These are phyloP conservation scores for Hydropsyche tenuis DNA, from an alignment of 1,140 invertebrate genomes.

Conservation along the genomic window DNA sequence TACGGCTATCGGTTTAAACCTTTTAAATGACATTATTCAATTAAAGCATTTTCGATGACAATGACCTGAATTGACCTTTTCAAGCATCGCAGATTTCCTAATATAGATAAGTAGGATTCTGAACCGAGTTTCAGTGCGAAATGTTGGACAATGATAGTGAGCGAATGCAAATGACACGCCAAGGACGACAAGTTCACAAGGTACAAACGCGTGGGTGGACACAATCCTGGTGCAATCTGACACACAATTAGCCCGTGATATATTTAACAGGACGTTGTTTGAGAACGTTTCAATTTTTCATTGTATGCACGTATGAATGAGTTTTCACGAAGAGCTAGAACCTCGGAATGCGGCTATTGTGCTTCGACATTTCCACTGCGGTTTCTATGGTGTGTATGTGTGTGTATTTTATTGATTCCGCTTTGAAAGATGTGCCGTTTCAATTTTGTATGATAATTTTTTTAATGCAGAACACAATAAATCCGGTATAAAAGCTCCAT, in stretches of 20 bases:
- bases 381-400: too few species aligned
- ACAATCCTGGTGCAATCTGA: constrained; percentile 21
- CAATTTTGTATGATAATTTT: too few species aligned
- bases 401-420: too few species aligned
- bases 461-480: too few species aligned
- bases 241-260: constrained; percentile 22
- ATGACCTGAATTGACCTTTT: too few species aligned
- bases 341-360: not conserved
- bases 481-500: too few species aligned
- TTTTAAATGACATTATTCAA: too few species aligned
- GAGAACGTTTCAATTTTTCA: constrained; percentile 20
- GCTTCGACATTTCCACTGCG: too few species aligned
- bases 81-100: too few species aligned
- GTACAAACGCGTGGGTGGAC: constrained; percentile 12
- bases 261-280: constrained; percentile 4
- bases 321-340: not conserved
- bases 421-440: too few species aligned
- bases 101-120: not conserved
- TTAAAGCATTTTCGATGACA: too few species aligned
- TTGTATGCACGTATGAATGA: not conserved
- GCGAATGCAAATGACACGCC: constrained; percentile 12
- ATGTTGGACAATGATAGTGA: constrained; percentile 5
- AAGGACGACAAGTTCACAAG: constrained; percentile 1
- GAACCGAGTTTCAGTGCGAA: not conserved
- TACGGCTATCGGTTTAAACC: too few species aligned